Base-by-base conservation (phyloP, 2,888 invertebrate genomes). In the Papilio protenor region DNA sequence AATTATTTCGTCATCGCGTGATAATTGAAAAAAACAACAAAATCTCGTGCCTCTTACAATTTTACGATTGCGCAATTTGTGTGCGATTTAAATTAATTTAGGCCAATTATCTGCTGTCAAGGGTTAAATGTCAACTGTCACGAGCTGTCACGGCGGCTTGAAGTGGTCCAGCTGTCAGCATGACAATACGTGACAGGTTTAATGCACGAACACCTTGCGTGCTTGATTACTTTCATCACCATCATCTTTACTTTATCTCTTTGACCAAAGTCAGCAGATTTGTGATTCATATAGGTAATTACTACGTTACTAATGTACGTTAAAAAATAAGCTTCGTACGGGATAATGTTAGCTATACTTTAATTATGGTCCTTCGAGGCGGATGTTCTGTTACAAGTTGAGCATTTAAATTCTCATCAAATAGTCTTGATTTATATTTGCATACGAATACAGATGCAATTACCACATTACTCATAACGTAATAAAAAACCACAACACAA, bases 51-150 rank as follows among this genome's bases (percentile, higher is more conserved):
- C 71, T 71, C 49, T 71, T 71, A 72, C 72, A 33, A 18, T 33
- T 72, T 55, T n/a, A 45, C n/a, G 55, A 72, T 72, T 72, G 52
- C 72, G 72, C 72, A 72, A 72, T 72, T 47, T 71, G 18, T 27
- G 23, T 49, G 14, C 14, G 18, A 71, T 52, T 55, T 55, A 55
- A 72, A 72, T 72, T 52, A 72, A 72, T 69, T 73, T 75, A 66
- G 27, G 23, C 12, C 33, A 76, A 79, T 69, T 52, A 76, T 73
- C 64, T 69, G 57, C n/a, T 57, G 33, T 55, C 72, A 33, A 12
- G 33, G 52, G 27, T 55, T 33, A 72, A 23, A 33, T 40, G 33
- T 52, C 52, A 33, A 52, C 27, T 71, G 72, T 72, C 72, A 49
- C 47, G 27, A 16, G 64, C 33, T 47, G 47, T 27, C 61, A 66